Base-by-base conservation (phyloP, 2,113 vertebrate genomes). In the Oncorhynchus tshawytscha region DNA sequence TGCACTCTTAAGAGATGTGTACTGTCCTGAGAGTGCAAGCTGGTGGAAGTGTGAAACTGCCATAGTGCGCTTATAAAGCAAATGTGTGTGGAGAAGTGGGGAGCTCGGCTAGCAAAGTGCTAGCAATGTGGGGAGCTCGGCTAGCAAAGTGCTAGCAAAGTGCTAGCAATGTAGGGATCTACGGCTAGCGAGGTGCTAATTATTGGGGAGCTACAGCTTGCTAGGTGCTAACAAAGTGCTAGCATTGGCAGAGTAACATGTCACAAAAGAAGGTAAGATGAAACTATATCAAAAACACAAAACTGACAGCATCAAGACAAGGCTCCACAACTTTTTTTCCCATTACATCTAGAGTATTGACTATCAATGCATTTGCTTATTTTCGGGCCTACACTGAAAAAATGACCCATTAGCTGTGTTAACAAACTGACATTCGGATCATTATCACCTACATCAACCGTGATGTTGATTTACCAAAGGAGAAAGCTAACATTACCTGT, bases 361-460 rank as follows among this genome's bases (percentile, higher is more conserved):
- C 16, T 62, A 22, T 22, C 59, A 22, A 62, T 7, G 5, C 6
- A 62, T n/a, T 62, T 62, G 20, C 39, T 45, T 45, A 12, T 11
- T 62, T 22, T 24, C 5, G 3, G n/a, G n/a, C 24, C 59, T 62
- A 22, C n/a, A 8, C n/a, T 62, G n/a, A 9, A 16, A 62, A 62
- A n/a, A 62, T n/a, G 0, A 22, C 4, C 59, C n/a, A 24, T 22
- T 22, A 22, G n/a, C 16, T 62, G 5, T 22, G 31, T 76, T 54
- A 60, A 59, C 2, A 76, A 8, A 62, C 13, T 74, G 22, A 66
- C 34, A 62, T 8, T 25, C 2, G 16, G 78, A 68, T 84, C 74
- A 64, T 85, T 84, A 89, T 85, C 73, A 82, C 74, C 82, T 11
- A 9, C 39, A 34, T 45, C 39, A 45, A 2, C 39, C 8, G 1